Base-by-base conservation (phyloP, 2,113 vertebrate species). In the Arenaria interpres region DNA sequence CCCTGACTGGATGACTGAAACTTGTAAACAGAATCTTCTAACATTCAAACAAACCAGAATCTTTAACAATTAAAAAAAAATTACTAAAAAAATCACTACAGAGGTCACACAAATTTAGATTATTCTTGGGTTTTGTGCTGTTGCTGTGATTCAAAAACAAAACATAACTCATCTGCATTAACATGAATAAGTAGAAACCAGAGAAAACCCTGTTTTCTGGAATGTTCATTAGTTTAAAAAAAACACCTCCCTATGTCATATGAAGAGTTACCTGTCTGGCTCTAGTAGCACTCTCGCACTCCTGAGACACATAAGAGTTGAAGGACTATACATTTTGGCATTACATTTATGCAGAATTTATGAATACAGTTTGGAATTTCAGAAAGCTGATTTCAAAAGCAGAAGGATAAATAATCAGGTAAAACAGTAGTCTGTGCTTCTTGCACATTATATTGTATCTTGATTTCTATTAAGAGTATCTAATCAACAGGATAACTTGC, bases 241-340 rank as follows among this genome's bases (percentile, higher is more conserved):
- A 1, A 8, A 2, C 4, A 6, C 0, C 23, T 46, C 5, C 3
- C 3, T 46, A 16, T 67, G n/a, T 33, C 25, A 68, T 75, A 73
- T 72, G 69, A 46, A 63, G 17, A 62, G 28, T 74, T 51, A 73
- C 21, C 15, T 67, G 8, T 33, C 33, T 76, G 15, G 24, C 14
- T 72, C 28, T 67, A 72, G 48, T 19, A 76, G 66, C n/a, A 33
- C 10, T 25, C 43, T 71, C 24, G n/a, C 27, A 68, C 17, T 68
- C 71, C 53, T 2, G 5, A 66, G 64, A 77, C 32, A 78, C 12
- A 6, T 19, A 81, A 62, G 28, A 56, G 15, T 85, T 30, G 10
- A 90, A 79, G 46, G 17, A 73, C 73, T 51, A 79, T 62, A 64
- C 18, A 72, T 85, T 94, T 95, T 53, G 37, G 17, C 21, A 76